Evolutionary conservation across 2,113 vertebrate genomes (phyloP).

Genomic region (Diphyllodes magnificus): DNA sequence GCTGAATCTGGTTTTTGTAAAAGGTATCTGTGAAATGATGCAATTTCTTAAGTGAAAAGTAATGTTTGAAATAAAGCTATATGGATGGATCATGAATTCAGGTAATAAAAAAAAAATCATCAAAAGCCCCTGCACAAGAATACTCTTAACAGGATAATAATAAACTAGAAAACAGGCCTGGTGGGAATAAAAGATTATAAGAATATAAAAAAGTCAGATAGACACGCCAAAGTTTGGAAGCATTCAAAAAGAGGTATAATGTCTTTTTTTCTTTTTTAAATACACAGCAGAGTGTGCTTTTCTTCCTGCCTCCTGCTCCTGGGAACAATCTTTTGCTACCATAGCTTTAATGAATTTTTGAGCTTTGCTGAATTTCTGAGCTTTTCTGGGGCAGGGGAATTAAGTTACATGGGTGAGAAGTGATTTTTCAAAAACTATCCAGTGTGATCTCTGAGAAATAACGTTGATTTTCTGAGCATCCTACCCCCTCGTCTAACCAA

Average conservation of each 20-base stretch:
- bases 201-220: not conserved
- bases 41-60: not conserved
- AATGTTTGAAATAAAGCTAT: not conserved
- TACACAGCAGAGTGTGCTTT: not conserved
- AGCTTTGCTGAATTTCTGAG: not conserved
- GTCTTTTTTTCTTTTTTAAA: not conserved
- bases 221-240: not conserved
- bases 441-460: not conserved
- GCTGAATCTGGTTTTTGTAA: not conserved
- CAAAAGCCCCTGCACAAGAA: not conserved
- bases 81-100: not conserved
- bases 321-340: not conserved
- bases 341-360: not conserved
- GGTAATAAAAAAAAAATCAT: not conserved
- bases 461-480: not conserved
- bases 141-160: not conserved
- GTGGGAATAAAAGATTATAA: not conserved
- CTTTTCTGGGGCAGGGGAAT: not conserved
- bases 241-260: not conserved
- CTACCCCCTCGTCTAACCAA: accelerated
- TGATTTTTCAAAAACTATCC: not conserved
- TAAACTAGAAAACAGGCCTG: not conserved
- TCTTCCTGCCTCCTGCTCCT: no score
- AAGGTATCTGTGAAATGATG: not conserved
- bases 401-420: not conserved